Evolutionary conservation across 2,113 vertebrate species (phyloP).

Genomic region (Pachycephala philippinensis): DNA sequence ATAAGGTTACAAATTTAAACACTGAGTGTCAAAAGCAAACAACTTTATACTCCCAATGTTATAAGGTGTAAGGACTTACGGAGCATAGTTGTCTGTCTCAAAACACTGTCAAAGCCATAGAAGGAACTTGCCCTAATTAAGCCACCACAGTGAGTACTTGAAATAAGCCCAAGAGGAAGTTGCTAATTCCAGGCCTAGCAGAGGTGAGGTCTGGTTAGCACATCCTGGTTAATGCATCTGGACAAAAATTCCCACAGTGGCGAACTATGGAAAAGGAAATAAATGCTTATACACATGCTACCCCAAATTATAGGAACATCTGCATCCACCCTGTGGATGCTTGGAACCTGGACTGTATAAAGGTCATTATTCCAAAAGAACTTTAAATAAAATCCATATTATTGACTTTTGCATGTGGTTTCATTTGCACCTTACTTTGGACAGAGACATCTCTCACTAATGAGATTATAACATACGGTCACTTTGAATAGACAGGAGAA

Average conservation of each 20-base stretch:
- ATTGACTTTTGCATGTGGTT: neutral
- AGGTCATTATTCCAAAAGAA: neutral
- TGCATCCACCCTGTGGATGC: neutral
- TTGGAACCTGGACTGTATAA: fast-evolving
- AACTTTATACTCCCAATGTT: neutral
- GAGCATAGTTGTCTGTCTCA: neutral
- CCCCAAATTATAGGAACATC: neutral
- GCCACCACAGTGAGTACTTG: neutral
- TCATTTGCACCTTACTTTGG: neutral
- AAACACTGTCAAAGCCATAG: neutral
- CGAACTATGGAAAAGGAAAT: neutral
- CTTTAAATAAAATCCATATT: neutral
- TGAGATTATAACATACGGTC: neutral
- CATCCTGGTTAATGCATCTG: neutral
- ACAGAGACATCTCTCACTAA: neutral
- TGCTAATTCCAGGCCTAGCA: neutral
- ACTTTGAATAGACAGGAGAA: neutral
- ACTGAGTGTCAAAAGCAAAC: neutral
- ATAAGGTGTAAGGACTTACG: neutral
- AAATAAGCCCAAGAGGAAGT: neutral
- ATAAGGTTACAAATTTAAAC: neutral
- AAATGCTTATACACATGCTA: neutral
- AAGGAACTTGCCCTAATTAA: neutral
- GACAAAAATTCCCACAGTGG: neutral
- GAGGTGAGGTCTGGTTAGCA: neutral